Percentiles rank a stretch among this genome's conserved stretches.
phyloP scores from a whole-genome alignment of 2,113 vertebrate species.

The Microcebus griseorufus region DNA sequence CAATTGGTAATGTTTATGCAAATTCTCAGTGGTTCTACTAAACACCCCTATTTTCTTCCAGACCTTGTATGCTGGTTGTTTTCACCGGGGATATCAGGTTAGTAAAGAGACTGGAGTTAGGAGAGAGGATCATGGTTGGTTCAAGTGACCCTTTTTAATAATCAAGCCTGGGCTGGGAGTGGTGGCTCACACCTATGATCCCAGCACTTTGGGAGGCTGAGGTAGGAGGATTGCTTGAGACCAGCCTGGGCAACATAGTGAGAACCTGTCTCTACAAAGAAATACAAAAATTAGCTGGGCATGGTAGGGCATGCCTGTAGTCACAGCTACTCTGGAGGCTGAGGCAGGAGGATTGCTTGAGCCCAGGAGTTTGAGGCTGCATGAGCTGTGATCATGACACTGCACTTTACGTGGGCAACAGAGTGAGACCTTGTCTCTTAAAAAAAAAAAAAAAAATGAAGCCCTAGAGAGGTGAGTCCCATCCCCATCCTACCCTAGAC shows the following conservation, averaged over 20 bases:
- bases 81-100: not conserved
- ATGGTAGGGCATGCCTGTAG: not conserved
- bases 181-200: not conserved
- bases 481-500: not conserved
- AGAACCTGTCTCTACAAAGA: not conserved
- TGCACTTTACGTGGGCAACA: not conserved
- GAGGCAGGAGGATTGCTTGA: not conserved
- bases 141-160: not conserved
- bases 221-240: not conserved
- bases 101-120: not conserved
- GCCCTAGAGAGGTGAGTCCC: not conserved
- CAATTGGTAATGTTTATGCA: not conserved
- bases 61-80: not conserved
- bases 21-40: not conserved
- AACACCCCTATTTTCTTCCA: not conserved
- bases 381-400: not conserved
- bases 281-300: not conserved
- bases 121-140: accelerated
- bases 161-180: not conserved
- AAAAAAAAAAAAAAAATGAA: not conserved
- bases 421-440: not conserved
- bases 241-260: not conserved
- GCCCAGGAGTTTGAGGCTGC: not conserved
- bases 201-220: not conserved
- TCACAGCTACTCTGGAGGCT: not conserved